Percentiles rank a stretch among this genome's conserved stretches.
phyloP scores from a whole-genome alignment of 2,113 vertebrate genomes.

The Hippopotamus amphibius region DNA sequence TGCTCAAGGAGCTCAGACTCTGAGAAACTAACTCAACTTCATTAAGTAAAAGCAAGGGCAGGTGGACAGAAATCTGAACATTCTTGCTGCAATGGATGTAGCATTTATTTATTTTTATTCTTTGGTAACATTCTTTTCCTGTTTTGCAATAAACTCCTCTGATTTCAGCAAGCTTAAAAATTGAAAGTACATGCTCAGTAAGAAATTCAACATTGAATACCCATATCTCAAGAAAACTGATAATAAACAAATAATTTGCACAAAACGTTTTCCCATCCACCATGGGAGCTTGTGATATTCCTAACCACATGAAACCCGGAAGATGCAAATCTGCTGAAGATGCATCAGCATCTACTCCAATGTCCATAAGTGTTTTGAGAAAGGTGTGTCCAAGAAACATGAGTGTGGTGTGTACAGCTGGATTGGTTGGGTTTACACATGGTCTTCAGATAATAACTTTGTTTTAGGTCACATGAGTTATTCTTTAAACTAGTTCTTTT shows the following conservation, averaged over 20 bases:
- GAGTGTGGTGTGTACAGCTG: too few relatives aligned
- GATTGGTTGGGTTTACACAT: neutral
- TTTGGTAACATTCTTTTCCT: neutral
- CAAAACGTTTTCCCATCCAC: neutral
- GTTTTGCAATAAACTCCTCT: neutral
- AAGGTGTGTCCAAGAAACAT: neutral
- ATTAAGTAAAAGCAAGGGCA: neutral
- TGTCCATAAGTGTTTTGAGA: neutral
- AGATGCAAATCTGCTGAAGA: neutral
- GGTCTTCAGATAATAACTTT: neutral
- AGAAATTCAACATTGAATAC: neutral
- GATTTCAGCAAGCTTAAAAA: neutral
- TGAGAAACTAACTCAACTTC: neutral
- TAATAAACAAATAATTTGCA: neutral
- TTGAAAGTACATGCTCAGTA: neutral
- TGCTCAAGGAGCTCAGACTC: neutral
- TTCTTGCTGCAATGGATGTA: neutral
- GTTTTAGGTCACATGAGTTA: neutral
- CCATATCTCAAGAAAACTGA: neutral
- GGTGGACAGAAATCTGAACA: neutral
- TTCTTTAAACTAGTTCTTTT: neutral
- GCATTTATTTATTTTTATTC: neutral
- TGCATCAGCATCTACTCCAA: neutral
- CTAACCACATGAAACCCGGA: neutral
- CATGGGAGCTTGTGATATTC: neutral